Evolutionary conservation across 2,888 invertebrate genomes (phyloP), one percentile per base, ranked within the genome.

Genomic region (Petrolisthes cinctipes): DNA sequence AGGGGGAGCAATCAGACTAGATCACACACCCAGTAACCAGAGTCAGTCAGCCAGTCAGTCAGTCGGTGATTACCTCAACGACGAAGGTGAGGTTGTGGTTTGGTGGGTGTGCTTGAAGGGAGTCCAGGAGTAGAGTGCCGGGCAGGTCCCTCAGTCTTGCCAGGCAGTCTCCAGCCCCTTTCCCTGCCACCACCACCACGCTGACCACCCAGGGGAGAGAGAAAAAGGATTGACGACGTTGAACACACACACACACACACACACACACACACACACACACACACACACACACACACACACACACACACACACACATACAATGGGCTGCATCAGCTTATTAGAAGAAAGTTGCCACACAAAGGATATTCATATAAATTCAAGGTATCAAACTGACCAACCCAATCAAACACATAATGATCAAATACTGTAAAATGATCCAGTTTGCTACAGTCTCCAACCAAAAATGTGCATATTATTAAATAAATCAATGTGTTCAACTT

Each of bases 51-150:
- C 11, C 17, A 71, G 61, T 51, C 37, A 37, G 9, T 6, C 1
- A 84, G 5, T 11, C 2, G 37, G 17, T 54, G 5, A 20, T 54
- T 20, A 88, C 87, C 87, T 88, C 84, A 2, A 88, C 75, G 23
- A 88, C 23, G 57, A 88, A 88, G 53, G 87, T 88, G 54, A 88
- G 56, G 61, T 88, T 88, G 54, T 51, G 57, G 37, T 81, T 80
- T 56, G 76, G 5, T 23, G 75, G 87, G 11, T 84, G 75, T 0
- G 81, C 75, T 57, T 73, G 53, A 57, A 88, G 75, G 14, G 87
- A 88, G 37, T 88, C 87, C 51, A 88, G 75, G n/a, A 88, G 73
- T 14, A 88, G 23, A 6, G 87, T 88, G 11, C 87, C 87, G 4
- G 87, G 87, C 17, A 88, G 81, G 37, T 88, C 87, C 53, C 66